Conservation (phyloP, 1,140 invertebrate species). For the Gonioctena quinquepunctata region DNA sequence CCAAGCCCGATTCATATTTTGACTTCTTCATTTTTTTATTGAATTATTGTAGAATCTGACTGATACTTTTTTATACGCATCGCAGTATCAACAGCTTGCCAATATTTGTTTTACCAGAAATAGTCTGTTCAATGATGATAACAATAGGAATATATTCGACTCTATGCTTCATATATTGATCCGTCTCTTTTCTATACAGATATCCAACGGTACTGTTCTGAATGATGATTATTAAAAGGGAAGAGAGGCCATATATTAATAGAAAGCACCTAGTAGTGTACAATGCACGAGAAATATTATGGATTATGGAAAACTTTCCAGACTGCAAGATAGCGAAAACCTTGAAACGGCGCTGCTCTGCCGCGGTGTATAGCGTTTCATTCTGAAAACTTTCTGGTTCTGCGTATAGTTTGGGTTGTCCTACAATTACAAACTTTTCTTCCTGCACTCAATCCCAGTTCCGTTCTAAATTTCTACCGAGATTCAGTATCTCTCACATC, state of each 20-base stretch:
- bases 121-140: too few relatives aligned
- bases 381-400: conserved; percentile 2
- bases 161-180: too few relatives aligned
- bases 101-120: too few relatives aligned
- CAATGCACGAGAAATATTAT: conserved; percentile 8
- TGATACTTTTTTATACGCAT: too few relatives aligned
- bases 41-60: too few relatives aligned
- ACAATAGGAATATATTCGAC: too few relatives aligned
- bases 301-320: conserved; percentile 17
- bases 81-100: too few relatives aligned
- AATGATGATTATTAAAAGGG: background rate
- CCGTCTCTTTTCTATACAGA: too few relatives aligned
- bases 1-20: too few relatives aligned
- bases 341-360: background rate
- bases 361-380: background rate
- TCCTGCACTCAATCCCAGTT: background rate
- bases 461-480: background rate
- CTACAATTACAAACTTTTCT: conserved; percentile 6
- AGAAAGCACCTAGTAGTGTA: background rate
- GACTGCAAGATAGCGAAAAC: conserved; percentile 11
- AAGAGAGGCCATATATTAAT: too few relatives aligned
- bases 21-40: too few relatives aligned
- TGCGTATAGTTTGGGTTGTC: background rate
- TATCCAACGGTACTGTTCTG: background rate
- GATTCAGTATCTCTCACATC: too few relatives aligned